Evolutionary conservation across 2,888 invertebrate genomes (phyloP), one percentile per base, ranked within the genome.

Genomic region (Aleiodes leptofemur): DNA sequence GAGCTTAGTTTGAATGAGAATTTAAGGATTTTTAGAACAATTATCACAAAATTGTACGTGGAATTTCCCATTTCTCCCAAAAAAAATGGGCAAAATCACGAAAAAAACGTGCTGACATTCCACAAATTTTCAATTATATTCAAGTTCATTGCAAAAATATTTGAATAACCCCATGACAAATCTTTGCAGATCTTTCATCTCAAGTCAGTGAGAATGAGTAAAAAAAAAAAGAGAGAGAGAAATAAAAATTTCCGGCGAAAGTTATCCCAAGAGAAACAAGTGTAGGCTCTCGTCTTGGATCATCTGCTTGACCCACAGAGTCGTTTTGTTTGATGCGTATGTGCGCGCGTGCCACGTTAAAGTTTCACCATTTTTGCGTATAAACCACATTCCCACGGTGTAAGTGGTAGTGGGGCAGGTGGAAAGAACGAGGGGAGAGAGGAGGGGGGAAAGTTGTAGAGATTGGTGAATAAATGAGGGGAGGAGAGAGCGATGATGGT

Each of bases 331-430:
- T 61, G 50, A 51, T 74, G 69, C 74, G 74, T 69, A 61, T 56
- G 74, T 71, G 69, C 57, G 73, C 59, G 29, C 70, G 77, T 79
- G 77, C 79, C 83, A 84, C 84, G 83, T 81, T 83, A 43, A 75
- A 84, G 84, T 86, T 86, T 86, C 86, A 82, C 83, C 82, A 64
- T 64, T 64, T 82, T 79, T 75, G 83, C 81, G 80, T 76, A 83
- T 82, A 82, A 81, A 81, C 83, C 68, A 82, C 83, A 56, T 74
- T 74, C 74, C 70, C 70, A 74, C 70, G 70, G 56, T 82, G 78
- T 83, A 80, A 84, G 85, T 80, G 78, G 79, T 78, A 57, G 43
- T 29, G 61, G 61, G 73, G 29, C 48, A 51, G 38, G 13, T 55
- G n/a, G 23, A 23, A 23, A 1, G 23, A 23, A 23, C 1, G 23